phyloP scores from a whole-genome alignment of 2,888 invertebrate species.

The Copidosoma aretas region DNA sequence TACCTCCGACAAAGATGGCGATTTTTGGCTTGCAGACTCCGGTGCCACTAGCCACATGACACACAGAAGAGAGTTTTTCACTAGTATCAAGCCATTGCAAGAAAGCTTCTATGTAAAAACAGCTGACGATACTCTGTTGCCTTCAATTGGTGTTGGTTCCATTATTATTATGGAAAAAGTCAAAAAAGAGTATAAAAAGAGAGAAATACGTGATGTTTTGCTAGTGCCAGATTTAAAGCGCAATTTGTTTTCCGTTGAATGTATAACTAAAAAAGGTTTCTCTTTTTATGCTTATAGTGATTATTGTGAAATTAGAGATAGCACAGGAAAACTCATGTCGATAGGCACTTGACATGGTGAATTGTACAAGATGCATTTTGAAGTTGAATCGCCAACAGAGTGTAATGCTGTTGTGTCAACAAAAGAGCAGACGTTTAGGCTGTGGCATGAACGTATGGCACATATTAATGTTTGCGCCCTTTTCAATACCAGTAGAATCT shows the following conservation, averaged over 20 bases:
- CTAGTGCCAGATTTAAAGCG: background rate
- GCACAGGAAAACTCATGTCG: background rate
- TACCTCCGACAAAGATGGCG: no score
- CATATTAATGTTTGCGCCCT: conserved; percentile 8
- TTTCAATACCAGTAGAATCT: background rate
- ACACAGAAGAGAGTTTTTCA: no score
- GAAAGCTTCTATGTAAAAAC: no score
- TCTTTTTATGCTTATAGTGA: background rate
- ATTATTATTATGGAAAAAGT: no score
- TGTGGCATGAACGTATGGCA: conserved; percentile 14
- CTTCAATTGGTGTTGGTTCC: no score
- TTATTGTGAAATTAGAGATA: background rate
- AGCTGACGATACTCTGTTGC: no score
- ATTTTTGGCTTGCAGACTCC: no score
- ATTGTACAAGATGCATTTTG: background rate
- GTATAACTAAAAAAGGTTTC: background rate
- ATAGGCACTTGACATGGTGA: background rate
- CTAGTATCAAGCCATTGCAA: no score
- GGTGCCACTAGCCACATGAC: no score
- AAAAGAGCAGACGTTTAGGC: background rate
- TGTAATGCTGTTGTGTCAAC: background rate
- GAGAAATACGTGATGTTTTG: background rate
- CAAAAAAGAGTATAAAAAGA: no score
- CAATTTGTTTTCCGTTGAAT: background rate
- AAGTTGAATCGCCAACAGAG: background rate